These are phyloP conservation scores for Oostethus manadensis DNA, from an alignment of 2,113 vertebrate genomes.

Conservation along the genomic window DNA sequence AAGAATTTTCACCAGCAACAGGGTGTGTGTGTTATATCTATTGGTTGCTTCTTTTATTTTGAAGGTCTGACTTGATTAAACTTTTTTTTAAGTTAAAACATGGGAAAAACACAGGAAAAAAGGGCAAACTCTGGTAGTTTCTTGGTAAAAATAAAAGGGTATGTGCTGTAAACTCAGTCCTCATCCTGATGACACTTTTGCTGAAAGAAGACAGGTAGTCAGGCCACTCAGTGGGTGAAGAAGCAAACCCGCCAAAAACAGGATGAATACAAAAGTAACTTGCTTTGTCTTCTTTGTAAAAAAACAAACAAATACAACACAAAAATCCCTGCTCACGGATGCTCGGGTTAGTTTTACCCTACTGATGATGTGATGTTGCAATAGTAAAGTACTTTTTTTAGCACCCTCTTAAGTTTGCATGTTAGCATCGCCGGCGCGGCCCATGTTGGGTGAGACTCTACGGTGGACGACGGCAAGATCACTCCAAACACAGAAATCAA, in stretches of 20 bases:
- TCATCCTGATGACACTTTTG: conserved; percentile 30
- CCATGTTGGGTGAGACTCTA: too few species aligned
- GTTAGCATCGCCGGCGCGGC: conserved; percentile 28
- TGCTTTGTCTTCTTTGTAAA: conserved; percentile 40
- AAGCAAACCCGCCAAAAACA: conserved; percentile 22
- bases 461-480: too few species aligned
- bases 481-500: too few species aligned
- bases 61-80: too few species aligned
- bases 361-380: conserved; percentile 17
- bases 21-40: conserved; percentile 30
- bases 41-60: background rate
- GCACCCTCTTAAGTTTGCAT: conserved; percentile 55
- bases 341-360: conserved; percentile 21
- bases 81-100: too few species aligned
- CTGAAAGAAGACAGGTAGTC: conserved; percentile 39
- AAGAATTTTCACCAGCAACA: conserved; percentile 10
- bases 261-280: conserved; percentile 37
- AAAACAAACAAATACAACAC: background rate
- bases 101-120: too few species aligned
- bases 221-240: conserved; percentile 1
- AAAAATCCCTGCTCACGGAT: conserved; percentile 11
- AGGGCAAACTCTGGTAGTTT: too few species aligned
- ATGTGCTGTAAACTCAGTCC: conserved; percentile 41
- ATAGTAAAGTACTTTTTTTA: conserved; percentile 7
- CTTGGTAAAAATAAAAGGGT: too few species aligned